phyloP scores from a whole-genome alignment of 2,113 vertebrate species.

The Formicarius rufipectus region DNA sequence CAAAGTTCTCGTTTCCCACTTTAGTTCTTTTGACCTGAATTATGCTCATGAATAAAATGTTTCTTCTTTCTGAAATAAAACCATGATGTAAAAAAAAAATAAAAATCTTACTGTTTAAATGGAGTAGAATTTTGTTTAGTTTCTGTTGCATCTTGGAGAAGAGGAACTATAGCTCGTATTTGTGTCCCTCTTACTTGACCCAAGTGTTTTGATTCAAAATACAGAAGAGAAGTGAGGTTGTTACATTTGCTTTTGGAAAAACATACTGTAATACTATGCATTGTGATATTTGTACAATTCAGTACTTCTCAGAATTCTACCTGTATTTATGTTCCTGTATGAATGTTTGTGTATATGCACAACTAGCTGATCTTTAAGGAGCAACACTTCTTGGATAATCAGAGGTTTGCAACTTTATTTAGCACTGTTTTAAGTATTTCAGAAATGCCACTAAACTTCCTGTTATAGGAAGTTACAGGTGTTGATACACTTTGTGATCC shows the following conservation, averaged over 20 bases:
- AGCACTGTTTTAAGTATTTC: background rate
- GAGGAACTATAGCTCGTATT: background rate
- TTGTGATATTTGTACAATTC: background rate
- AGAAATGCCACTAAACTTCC: background rate
- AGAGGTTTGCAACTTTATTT: background rate
- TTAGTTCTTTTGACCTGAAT: background rate
- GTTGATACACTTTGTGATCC: background rate
- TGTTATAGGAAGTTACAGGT: background rate
- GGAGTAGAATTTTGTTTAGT: background rate
- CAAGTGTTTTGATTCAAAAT: background rate
- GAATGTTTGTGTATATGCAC: background rate
- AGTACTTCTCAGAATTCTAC: background rate
- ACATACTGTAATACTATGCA: background rate
- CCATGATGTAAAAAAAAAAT: background rate
- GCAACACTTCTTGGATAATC: background rate
- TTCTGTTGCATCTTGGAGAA: background rate
- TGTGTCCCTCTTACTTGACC: background rate
- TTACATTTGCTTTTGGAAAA: background rate
- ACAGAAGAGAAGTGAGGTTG: background rate
- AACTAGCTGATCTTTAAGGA: background rate
- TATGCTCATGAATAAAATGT: background rate
- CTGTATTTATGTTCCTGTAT: accelerated
- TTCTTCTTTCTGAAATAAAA: background rate
- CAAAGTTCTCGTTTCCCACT: background rate
- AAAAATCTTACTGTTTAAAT: background rate